Conservation (phyloP, 2,888 invertebrate species). For the Diplolepis rosae region DNA sequence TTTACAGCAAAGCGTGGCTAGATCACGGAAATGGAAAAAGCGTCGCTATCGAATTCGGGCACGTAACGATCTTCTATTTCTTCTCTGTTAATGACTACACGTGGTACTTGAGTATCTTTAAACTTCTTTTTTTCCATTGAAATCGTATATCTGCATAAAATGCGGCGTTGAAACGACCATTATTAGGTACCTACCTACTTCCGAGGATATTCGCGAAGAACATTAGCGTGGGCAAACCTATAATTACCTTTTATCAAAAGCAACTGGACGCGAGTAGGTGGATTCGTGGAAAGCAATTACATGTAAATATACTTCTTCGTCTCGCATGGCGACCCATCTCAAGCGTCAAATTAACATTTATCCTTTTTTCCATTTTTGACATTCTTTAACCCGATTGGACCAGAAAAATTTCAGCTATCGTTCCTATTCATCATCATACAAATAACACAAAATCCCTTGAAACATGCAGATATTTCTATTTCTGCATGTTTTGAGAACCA, state of each 20-base stretch:
- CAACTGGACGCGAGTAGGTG: conserved; percentile 68
- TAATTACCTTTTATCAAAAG: conserved; percentile 69
- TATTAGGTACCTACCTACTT: conserved; percentile 55
- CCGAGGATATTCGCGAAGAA: conserved; percentile 60
- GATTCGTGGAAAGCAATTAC: conserved; percentile 70
- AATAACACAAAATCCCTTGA: too few relatives aligned
- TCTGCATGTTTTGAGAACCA: too few relatives aligned
- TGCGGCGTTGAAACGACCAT: conserved; percentile 51
- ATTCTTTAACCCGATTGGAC: conserved; percentile 48
- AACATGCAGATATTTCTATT: too few relatives aligned
- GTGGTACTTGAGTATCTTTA: conserved; percentile 38
- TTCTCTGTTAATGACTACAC: conserved; percentile 39
- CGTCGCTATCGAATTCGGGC: neutral
- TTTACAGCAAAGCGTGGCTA: neutral
- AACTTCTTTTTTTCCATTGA: conserved; percentile 30
- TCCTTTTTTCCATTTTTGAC: conserved; percentile 54
- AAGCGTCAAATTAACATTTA: conserved; percentile 62
- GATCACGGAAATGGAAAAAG: neutral
- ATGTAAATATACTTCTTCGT: conserved; percentile 67
- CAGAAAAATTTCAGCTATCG: too few relatives aligned
- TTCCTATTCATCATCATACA: too few relatives aligned
- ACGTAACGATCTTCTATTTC: conserved; percentile 6
- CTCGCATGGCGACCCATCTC: conserved; percentile 65
- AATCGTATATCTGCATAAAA: conserved; percentile 51
- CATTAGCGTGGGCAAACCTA: conserved; percentile 66